phyloP scores from a whole-genome alignment of 64 coral and sea anemone species.

The Anthopleura sola region DNA sequence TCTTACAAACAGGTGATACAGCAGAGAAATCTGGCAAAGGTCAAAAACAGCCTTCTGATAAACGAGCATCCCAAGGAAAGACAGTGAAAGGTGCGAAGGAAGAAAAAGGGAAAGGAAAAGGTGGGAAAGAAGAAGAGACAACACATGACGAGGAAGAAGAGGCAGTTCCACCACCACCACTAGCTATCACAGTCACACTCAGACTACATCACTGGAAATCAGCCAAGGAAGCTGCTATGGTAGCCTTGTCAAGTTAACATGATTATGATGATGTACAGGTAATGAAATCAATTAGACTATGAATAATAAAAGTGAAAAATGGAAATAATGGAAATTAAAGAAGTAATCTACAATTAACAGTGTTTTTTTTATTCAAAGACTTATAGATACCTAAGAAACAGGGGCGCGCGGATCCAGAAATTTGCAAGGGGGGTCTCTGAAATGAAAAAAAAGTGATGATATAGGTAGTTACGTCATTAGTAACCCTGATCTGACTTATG shows the following conservation, averaged over 20 bases:
- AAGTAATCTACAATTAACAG: no score
- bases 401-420: no score
- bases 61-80: slow-evolving; percentile 43
- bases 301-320: not conserved
- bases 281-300: not conserved
- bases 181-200: slow-evolving; percentile 46
- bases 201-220: slow-evolving; percentile 85
- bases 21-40: slow-evolving; percentile 60
- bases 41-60: slow-evolving; percentile 26
- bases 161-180: slow-evolving; percentile 24
- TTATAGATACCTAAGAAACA: no score
- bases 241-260: not conserved
- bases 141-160: slow-evolving; percentile 56
- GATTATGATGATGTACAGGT: not conserved
- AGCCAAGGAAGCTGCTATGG: slow-evolving; percentile 73
- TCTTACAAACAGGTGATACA: not conserved
- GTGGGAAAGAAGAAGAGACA: slow-evolving; percentile 62
- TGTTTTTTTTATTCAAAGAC: no score
- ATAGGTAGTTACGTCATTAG: no score
- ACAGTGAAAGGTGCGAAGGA: slow-evolving; percentile 42
- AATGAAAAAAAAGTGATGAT: no score
- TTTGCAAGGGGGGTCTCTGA: no score
- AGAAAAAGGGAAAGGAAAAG: slow-evolving; percentile 58
- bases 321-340: not conserved
- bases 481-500: no score